These are phyloP conservation scores for Furnarius figulus DNA, from an alignment of 2,113 vertebrate genomes.

Conservation along the genomic window DNA sequence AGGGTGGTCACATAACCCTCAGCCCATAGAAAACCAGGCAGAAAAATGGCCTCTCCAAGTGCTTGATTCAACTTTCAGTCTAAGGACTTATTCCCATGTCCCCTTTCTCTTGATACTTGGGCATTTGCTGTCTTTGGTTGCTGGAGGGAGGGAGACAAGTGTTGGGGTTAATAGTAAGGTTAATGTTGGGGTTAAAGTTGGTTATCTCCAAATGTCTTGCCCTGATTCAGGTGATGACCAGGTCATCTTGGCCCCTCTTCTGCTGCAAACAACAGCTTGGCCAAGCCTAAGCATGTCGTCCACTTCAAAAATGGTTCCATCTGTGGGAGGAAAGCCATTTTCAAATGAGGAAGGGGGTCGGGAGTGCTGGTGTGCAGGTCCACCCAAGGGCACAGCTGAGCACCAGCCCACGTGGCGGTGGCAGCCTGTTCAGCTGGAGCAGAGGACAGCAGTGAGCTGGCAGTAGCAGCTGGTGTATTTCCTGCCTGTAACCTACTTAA, in stretches of 20 bases:
- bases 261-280: not conserved
- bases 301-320: not conserved
- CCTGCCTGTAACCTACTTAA: slow-evolving; percentile 52
- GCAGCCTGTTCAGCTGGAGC: not conserved
- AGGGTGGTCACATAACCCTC: not conserved
- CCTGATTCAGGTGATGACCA: not conserved
- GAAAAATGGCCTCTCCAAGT: not conserved
- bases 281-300: not conserved
- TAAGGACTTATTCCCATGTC: not conserved
- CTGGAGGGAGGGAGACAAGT: not conserved
- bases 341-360: not conserved
- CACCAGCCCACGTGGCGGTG: not conserved
- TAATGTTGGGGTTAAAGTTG: not conserved
- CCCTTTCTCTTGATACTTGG: not conserved
- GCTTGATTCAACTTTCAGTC: not conserved
- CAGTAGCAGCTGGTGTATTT: not conserved
- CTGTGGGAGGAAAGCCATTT: not conserved
- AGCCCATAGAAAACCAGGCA: not conserved
- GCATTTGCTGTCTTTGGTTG: not conserved
- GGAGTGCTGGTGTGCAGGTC: rapidly evolving
- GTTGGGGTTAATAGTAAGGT: not conserved
- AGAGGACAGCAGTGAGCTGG: not conserved
- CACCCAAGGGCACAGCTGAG: not conserved
- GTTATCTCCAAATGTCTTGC: not conserved
- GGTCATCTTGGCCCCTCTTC: not conserved